Percentiles rank a stretch among this genome's conserved stretches.
Evolutionary conservation across 2,113 vertebrate genomes (phyloP).

Genomic region (Corydoras sp.): DNA sequence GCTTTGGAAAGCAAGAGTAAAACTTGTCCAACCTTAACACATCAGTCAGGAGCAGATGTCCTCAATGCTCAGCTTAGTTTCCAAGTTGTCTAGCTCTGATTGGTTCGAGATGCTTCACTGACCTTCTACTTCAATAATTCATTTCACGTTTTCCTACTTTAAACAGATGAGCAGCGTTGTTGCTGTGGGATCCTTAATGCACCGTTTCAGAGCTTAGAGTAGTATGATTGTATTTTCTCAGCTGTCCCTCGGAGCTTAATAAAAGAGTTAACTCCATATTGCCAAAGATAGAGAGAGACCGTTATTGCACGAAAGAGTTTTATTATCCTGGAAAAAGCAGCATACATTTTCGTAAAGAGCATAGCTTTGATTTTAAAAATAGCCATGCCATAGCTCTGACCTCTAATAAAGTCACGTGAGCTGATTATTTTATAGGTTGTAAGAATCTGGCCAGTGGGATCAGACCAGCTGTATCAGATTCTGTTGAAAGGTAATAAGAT

Average conservation of each 20-base stretch:
- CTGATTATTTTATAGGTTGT: neutral
- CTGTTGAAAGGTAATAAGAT: neutral
- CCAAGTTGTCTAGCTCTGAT: constrained; percentile 20
- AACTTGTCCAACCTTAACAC: constrained; percentile 11
- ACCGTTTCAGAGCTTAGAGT: constrained; percentile 34
- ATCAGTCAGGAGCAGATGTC: constrained; percentile 9
- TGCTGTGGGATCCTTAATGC: constrained; percentile 41
- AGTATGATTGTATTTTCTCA: constrained; percentile 37
- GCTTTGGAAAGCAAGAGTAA: constrained; percentile 14
- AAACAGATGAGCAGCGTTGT: constrained; percentile 20
- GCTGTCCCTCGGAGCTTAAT: constrained; percentile 28
- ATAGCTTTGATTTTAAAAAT: no score
- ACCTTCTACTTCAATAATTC: constrained; percentile 39
- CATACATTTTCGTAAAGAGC: neutral
- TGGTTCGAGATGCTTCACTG: constrained; percentile 25
- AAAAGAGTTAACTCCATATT: constrained; percentile 23
- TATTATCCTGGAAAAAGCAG: neutral
- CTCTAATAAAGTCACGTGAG: neutral
- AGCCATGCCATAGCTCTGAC: neutral
- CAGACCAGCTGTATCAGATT: neutral
- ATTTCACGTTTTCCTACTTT: constrained; percentile 21
- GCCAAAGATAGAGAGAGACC: neutral
- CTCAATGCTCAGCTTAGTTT: constrained; percentile 8
- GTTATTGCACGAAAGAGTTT: neutral
- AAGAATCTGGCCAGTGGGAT: neutral